Conservation (phyloP, 2,888 invertebrate species). For the Cheiracanthium punctorium region DNA sequence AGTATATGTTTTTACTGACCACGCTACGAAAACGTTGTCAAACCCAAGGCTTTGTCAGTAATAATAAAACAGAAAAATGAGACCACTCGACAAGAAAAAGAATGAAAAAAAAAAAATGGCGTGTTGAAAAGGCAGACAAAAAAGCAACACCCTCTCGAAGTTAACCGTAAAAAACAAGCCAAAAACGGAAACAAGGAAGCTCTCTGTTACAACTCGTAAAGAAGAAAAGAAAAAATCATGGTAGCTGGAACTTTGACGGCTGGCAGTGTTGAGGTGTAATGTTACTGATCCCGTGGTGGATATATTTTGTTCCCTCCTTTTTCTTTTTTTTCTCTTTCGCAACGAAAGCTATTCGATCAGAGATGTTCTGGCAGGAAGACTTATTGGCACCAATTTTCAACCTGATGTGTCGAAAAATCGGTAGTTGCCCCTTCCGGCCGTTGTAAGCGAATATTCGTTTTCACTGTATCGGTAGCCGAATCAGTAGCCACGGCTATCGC, state of each 20-base stretch:
- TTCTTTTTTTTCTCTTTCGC: background rate
- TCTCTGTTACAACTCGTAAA: background rate
- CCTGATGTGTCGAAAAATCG: slow-evolving; percentile 38
- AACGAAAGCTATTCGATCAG: background rate
- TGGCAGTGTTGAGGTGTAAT: slow-evolving; percentile 12
- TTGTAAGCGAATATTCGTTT: background rate
- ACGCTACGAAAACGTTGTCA: background rate
- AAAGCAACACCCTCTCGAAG: slow-evolving; percentile 1
- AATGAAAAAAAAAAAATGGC: background rate
- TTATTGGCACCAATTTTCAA: slow-evolving; percentile 9
- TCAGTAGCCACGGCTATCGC: slow-evolving; percentile 16
- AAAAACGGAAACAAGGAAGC: slow-evolving; percentile 20
- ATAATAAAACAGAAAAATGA: slow-evolving; percentile 5
- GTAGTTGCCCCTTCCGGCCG: slow-evolving; percentile 33
- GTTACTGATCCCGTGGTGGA: slow-evolving; percentile 22
- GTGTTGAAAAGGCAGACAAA: background rate
- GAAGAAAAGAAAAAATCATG: slow-evolving; percentile 21
- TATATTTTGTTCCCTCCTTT: background rate
- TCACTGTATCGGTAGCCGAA: slow-evolving; percentile 43
- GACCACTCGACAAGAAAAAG: background rate
- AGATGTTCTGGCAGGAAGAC: slow-evolving; percentile 11
- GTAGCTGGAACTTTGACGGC: slow-evolving; percentile 35
- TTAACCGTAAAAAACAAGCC: background rate
- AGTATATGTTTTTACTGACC: slow-evolving; percentile 8
- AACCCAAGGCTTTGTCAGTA: background rate